Percentiles rank a stretch among this genome's conserved stretches.
Conservation (phyloP, 2,797 vertebrate species). For the Aulostomus chinensis region DNA sequence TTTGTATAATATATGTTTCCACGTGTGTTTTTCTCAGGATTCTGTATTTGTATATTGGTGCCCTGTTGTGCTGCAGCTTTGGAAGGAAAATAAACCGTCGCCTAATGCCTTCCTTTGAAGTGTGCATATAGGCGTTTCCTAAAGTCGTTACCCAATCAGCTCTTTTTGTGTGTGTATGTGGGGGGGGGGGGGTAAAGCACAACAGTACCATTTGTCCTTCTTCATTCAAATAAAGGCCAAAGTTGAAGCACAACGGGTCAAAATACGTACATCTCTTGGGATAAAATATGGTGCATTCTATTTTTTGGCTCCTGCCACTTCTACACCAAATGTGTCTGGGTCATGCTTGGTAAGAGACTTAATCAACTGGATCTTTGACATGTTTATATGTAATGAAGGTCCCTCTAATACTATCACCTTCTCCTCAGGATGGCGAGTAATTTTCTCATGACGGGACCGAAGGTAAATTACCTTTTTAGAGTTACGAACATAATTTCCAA, state of each 20-base stretch:
- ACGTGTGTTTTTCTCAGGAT: slow-evolving; percentile 6
- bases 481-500: neutral
- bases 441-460: slow-evolving; percentile 94
- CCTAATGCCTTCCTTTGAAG: slow-evolving; percentile 72
- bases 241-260: slow-evolving; percentile 25
- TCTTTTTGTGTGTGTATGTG: too few species aligned
- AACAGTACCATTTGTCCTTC: slow-evolving; percentile 51
- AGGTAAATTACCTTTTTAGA: slow-evolving; percentile 87
- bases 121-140: slow-evolving; percentile 79
- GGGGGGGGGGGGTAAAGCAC: slow-evolving; percentile 52
- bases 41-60: slow-evolving; percentile 60
- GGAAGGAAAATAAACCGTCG: slow-evolving; percentile 48
- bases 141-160: slow-evolving; percentile 67
- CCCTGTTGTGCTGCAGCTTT: slow-evolving; percentile 30
- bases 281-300: slow-evolving; percentile 47
- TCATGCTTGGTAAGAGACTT: slow-evolving; percentile 75
- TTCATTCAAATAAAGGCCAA: slow-evolving; percentile 55
- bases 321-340: slow-evolving; percentile 43
- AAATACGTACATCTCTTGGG: slow-evolving; percentile 15
- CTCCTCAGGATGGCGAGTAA: slow-evolving; percentile 90
- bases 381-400: neutral
- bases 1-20: slow-evolving; percentile 40
- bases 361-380: neutral
- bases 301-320: slow-evolving; percentile 60
- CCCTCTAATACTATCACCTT: slow-evolving; percentile 2